Evolutionary conservation across 2,888 invertebrate genomes (phyloP).

Genomic region (Chymomyza fuscimana): DNA sequence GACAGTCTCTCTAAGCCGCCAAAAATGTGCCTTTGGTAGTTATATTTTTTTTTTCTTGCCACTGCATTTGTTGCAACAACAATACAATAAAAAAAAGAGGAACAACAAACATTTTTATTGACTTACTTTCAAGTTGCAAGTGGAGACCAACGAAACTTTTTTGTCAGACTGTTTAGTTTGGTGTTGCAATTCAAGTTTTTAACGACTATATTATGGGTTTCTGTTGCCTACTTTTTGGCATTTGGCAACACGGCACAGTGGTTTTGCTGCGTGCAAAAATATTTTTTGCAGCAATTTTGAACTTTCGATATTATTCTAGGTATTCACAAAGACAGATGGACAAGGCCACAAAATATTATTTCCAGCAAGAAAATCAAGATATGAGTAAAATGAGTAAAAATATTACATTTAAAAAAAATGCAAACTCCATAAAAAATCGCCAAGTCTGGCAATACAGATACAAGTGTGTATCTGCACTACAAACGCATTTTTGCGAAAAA

Average conservation of each 20-base stretch:
- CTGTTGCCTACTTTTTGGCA: slow-evolving; percentile 7
- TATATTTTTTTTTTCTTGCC: slow-evolving; percentile 23
- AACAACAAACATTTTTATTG: slow-evolving; percentile 58
- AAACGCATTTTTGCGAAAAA: too few species aligned
- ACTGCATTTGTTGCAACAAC: slow-evolving; percentile 3
- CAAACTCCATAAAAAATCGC: too few species aligned
- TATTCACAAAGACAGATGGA: too few species aligned
- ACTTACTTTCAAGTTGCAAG: slow-evolving; percentile 71
- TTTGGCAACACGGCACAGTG: not conserved
- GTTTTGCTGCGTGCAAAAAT: too few species aligned
- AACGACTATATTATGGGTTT: slow-evolving; percentile 9
- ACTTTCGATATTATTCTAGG: too few species aligned
- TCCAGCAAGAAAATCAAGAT: too few species aligned
- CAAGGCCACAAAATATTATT: too few species aligned
- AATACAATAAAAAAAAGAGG: not conserved
- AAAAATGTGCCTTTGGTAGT: slow-evolving; percentile 60
- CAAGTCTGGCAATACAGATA: too few species aligned
- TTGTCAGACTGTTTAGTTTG: slow-evolving; percentile 46
- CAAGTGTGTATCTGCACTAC: too few species aligned
- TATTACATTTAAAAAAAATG: too few species aligned
- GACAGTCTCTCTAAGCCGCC: slow-evolving; percentile 64
- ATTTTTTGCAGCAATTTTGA: too few species aligned
- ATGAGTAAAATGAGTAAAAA: too few species aligned
- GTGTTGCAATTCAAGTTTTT: slow-evolving; percentile 18
- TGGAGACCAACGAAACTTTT: slow-evolving; percentile 47